These are phyloP conservation scores for Teleogryllus occipitalis DNA, from an alignment of 1,140 invertebrate genomes.

Conservation along the genomic window DNA sequence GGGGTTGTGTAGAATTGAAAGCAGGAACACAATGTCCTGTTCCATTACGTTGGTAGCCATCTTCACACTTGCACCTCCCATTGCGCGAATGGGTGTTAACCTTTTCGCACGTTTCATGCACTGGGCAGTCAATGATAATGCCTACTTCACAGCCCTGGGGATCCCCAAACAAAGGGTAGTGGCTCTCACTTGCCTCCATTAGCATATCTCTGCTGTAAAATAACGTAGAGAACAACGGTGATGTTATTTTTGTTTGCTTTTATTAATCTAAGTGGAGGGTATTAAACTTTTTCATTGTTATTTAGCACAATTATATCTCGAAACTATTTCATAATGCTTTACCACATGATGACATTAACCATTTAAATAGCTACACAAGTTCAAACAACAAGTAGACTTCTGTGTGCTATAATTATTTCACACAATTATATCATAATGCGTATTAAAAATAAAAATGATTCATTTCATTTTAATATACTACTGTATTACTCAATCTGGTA, in stretches of 20 bases:
- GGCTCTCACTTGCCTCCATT: conserved; percentile 10
- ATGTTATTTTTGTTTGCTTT: neutral
- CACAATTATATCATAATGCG: no score
- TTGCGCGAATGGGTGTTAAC: conserved; percentile 35
- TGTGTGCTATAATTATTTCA: no score
- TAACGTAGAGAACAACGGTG: neutral
- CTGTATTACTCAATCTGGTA: no score
- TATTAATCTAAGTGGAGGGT: neutral
- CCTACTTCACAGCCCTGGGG: conserved; percentile 32
- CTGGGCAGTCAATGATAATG: conserved; percentile 28
- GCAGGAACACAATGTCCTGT: conserved; percentile 32
- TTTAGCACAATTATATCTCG: conserved; percentile 7
- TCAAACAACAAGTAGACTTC: neutral
- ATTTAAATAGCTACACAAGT: neutral
- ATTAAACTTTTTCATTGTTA: neutral
- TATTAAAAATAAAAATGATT: no score
- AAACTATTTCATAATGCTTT: neutral
- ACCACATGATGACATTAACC: neutral
- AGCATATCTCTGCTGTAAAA: conserved; percentile 11
- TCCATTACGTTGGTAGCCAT: conserved; percentile 45
- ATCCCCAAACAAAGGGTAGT: neutral
- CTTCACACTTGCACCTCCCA: conserved; percentile 59
- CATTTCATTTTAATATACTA: no score
- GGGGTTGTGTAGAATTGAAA: conserved; percentile 10
- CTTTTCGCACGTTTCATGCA: conserved; percentile 33